These are phyloP conservation scores for Trilocha varians DNA, from an alignment of 2,888 invertebrate genomes.

Conservation along the genomic window DNA sequence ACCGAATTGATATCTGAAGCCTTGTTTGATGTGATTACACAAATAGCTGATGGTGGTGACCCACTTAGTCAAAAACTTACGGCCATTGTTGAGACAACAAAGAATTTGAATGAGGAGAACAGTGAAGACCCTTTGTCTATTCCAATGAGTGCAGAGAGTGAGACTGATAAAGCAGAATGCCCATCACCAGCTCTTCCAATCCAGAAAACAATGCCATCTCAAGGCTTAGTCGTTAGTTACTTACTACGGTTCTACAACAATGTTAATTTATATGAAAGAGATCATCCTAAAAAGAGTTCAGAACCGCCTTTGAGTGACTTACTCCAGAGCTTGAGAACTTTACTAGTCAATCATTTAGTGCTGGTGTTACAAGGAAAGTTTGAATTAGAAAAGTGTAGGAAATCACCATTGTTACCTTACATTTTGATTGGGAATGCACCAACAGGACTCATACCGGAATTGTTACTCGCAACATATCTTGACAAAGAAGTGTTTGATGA, in stretches of 20 bases:
- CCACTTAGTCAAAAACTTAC: conserved; percentile 69
- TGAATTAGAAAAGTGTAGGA: conserved; percentile 61
- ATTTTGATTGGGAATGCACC: conserved; percentile 81
- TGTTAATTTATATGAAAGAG: conserved; percentile 81
- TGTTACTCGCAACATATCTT: conserved; percentile 75
- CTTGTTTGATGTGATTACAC: conserved; percentile 77
- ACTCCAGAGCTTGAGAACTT: conserved; percentile 70
- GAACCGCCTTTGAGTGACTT: conserved; percentile 81
- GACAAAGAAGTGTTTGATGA: conserved; percentile 74
- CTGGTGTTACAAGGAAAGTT: conserved; percentile 71
- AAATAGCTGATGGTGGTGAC: conserved; percentile 72
- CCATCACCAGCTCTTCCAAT: conserved; percentile 60
- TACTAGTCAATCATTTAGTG: conserved; percentile 73
- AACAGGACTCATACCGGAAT: conserved; percentile 80
- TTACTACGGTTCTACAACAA: conserved; percentile 75
- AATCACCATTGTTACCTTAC: conserved; percentile 79
- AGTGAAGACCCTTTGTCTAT: conserved; percentile 49
- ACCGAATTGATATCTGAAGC: conserved; percentile 76
- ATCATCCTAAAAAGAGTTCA: conserved; percentile 83
- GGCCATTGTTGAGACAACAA: conserved; percentile 53
- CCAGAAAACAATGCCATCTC: conserved; percentile 50
- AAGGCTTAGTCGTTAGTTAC: conserved; percentile 62
- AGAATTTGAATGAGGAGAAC: conserved; percentile 60
- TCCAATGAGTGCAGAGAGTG: conserved; percentile 41
- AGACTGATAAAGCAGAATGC: conserved; percentile 52